Evolutionary conservation across 2,797 vertebrate species (phyloP), one percentile per base, ranked within the genome.

Genomic region (Helicolenus hilgendorfi): DNA sequence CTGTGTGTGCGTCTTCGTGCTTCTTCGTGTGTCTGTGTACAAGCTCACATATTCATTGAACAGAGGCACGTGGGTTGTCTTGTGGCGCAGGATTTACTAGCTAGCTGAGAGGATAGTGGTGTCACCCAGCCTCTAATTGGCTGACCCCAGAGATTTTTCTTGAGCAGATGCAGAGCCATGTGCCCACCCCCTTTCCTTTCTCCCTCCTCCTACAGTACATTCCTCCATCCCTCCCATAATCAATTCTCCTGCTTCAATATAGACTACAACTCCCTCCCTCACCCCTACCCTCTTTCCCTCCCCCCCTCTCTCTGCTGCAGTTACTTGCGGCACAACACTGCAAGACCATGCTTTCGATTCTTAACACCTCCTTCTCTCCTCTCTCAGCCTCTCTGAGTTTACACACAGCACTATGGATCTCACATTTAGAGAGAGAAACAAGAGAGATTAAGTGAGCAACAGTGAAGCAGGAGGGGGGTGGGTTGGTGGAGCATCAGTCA

Each of bases 71-170:
- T 92, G 89, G 91, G 65, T 83, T 82, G 84, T 92, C 86, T 86
- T 85, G 81, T 90, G 90, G 77, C 38, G 41, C 76, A 92, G 80
- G 88, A 94, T 96, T 96, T 96, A 94, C 89, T 49, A 89, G 85
- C 84, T 59, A 45, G 63, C 84, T 64, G 60, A 73, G 83, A 92
- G 84, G 84, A 91, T 85, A 81, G 81, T 83, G 70, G 89, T 91
- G 93, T 95, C 91, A 85, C 90, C 87, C 78, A 77, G 80, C 68
- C 67, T 93, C 80, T 96, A 96, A 96, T 95, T 96, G 95, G 90
- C 90, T 92, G 93, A 95, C 94, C 94, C 93, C 53, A 75, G 90
- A 94, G 91, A 91, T 92, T 93, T 78, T 88, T 89, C 84, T 70
- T 60, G 4, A 77, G 72, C 82, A 90, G 91, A 89, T 84, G 83